Evolutionary conservation across 2,888 invertebrate species (phyloP).

Genomic region (Nudaria mundana): DNA sequence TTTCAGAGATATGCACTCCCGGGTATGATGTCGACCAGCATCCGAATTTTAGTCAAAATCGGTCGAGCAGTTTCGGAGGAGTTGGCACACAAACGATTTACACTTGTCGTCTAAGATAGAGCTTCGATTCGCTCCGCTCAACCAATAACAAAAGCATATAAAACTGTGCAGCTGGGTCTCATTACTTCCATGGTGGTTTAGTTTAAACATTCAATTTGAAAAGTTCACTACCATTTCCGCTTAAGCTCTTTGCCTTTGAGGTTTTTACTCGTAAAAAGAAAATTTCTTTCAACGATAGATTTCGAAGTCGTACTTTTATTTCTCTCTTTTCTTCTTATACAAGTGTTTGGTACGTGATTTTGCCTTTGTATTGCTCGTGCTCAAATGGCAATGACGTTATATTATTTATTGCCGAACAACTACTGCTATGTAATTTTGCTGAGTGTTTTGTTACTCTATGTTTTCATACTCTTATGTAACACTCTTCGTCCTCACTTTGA

Average conservation of each 20-base stretch:
- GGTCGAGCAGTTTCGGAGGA: too few relatives aligned
- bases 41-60: too few relatives aligned
- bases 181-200: constrained; percentile 51
- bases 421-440: neutral
- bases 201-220: constrained; percentile 63
- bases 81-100: too few relatives aligned
- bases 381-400: constrained; percentile 5
- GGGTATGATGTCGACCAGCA: too few relatives aligned
- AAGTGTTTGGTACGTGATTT: constrained; percentile 16
- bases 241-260: constrained; percentile 69
- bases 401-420: neutral
- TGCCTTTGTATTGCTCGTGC: constrained; percentile 9
- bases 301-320: constrained; percentile 48
- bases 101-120: too few relatives aligned
- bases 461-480: too few relatives aligned
- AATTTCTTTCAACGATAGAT: constrained; percentile 55
- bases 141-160: constrained; percentile 48
- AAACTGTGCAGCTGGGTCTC: constrained; percentile 46
- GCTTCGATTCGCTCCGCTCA: too few relatives aligned
- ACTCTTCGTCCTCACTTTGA: too few relatives aligned
- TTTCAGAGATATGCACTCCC: too few relatives aligned
- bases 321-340: constrained; percentile 35
- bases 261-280: constrained; percentile 61
- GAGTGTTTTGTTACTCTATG: too few relatives aligned
- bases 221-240: constrained; percentile 59